Evolutionary conservation across 2,888 invertebrate genomes (phyloP).

Genomic region (Chalcosyrphus nemorum): DNA sequence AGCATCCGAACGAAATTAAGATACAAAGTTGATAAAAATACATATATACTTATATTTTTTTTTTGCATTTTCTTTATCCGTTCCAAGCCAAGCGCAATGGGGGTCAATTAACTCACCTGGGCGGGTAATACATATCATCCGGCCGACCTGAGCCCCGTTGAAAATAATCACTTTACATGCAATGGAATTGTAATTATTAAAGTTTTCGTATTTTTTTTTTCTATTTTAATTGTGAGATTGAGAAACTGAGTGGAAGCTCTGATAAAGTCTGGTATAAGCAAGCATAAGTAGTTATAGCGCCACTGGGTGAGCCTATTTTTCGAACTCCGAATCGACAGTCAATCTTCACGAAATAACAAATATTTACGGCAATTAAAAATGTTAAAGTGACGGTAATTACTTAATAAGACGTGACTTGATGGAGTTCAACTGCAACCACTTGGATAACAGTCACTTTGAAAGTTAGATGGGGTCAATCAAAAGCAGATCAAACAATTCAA

Average conservation of each 20-base stretch:
- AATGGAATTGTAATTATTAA: conserved; percentile 54
- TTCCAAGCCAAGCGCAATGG: conserved; percentile 9
- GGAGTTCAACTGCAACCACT: conserved; percentile 26
- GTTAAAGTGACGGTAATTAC: conserved; percentile 57
- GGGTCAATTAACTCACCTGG: conserved; percentile 68
- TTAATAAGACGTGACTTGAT: conserved; percentile 62
- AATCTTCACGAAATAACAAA: conserved; percentile 54
- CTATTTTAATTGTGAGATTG: conserved; percentile 54
- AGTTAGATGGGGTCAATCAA: conserved; percentile 36
- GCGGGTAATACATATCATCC: conserved; percentile 62
- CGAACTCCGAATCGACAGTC: conserved; percentile 39
- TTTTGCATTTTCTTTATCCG: conserved; percentile 43
- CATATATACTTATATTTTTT: too few relatives aligned
- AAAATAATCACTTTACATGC: conserved; percentile 58
- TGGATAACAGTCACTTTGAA: background rate
- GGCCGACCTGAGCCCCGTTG: conserved; percentile 44
- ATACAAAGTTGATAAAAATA: conserved; percentile 31
- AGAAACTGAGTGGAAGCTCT: conserved; percentile 38
- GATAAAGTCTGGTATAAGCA: conserved; percentile 33
- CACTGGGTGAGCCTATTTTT: conserved; percentile 35
- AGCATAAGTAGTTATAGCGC: conserved; percentile 24
- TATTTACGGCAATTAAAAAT: conserved; percentile 42
- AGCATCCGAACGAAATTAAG: conserved; percentile 31
- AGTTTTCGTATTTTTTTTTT: conserved; percentile 37
- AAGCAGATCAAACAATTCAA: background rate